Percentiles rank a stretch among this genome's conserved stretches.
Evolutionary conservation across 2,888 invertebrate genomes (phyloP).

Genomic region (Allacma fusca): DNA sequence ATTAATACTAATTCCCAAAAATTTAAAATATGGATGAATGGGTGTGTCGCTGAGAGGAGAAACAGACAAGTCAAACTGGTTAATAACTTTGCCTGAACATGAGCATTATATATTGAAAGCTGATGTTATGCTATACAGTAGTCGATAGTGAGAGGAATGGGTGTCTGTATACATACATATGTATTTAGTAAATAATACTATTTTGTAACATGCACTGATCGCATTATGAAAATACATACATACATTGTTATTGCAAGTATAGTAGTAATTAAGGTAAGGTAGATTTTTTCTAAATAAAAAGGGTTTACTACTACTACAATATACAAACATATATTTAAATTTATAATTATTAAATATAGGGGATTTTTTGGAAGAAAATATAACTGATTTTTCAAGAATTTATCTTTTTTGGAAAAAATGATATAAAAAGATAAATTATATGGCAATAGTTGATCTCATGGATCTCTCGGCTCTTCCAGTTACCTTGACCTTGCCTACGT

Average conservation of each 20-base stretch:
- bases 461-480: conserved; percentile 40
- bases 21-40: too few relatives aligned
- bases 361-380: neutral
- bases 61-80: too few relatives aligned
- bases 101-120: too few relatives aligned
- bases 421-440: neutral
- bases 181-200: neutral
- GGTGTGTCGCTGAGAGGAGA: too few relatives aligned
- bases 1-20: too few relatives aligned
- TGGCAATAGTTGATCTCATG: conserved; percentile 39
- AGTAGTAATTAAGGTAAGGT: too few relatives aligned
- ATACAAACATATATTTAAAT: too few relatives aligned
- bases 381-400: neutral
- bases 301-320: too few relatives aligned
- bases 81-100: too few relatives aligned
- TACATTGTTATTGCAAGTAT: too few relatives aligned
- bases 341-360: neutral
- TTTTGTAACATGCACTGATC: conserved; percentile 3
- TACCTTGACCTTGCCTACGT: conserved; percentile 41
- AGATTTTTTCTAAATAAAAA: too few relatives aligned
- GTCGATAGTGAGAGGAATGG: neutral
- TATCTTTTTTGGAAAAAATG: neutral
- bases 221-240: neutral
- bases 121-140: too few relatives aligned
- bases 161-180: neutral